Conservation (phyloP, 2,113 vertebrate species). For the Labrus mixtus region DNA sequence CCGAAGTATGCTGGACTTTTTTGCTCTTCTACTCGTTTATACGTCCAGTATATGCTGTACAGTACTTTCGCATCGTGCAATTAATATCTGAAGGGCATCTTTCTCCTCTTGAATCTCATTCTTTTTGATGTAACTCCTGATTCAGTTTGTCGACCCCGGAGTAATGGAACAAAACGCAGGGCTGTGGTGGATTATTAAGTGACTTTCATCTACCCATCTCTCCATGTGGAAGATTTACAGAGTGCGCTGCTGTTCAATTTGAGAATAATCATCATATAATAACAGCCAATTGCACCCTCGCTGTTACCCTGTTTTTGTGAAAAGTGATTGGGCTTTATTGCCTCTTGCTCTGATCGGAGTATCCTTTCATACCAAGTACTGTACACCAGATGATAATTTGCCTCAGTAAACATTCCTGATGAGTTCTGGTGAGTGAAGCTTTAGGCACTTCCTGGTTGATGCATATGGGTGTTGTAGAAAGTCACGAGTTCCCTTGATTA, state of each 20-base stretch:
- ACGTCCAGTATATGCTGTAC: constrained; percentile 11
- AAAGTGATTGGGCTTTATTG: constrained; percentile 57
- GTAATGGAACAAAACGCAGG: constrained; percentile 43
- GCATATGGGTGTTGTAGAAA: constrained; percentile 67
- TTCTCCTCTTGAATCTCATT: constrained; percentile 36
- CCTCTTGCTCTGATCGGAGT: constrained; percentile 52
- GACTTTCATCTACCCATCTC: constrained; percentile 48
- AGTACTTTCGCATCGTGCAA: constrained; percentile 9
- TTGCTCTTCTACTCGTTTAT: constrained; percentile 15
- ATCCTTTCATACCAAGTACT: constrained; percentile 45
- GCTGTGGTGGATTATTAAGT: constrained; percentile 53
- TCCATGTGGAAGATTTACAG: constrained; percentile 54
- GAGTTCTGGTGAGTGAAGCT: constrained; percentile 43
- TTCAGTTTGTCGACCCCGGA: constrained; percentile 42
- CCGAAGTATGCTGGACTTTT: background rate
- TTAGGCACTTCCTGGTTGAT: constrained; percentile 55
- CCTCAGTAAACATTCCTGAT: constrained; percentile 32
- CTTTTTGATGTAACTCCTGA: constrained; percentile 56
- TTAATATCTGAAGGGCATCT: constrained; percentile 34
- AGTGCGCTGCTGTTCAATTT: constrained; percentile 51
- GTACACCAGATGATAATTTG: constrained; percentile 53
- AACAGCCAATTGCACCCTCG: constrained; percentile 47
- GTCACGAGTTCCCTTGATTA: constrained; percentile 68
- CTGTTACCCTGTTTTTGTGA: constrained; percentile 55
- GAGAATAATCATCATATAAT: constrained; percentile 70